Base-by-base conservation (phyloP, 30 jellyfish, hydroid and myxozoan genomes). In the Pseudorhiza aurosa region DNA sequence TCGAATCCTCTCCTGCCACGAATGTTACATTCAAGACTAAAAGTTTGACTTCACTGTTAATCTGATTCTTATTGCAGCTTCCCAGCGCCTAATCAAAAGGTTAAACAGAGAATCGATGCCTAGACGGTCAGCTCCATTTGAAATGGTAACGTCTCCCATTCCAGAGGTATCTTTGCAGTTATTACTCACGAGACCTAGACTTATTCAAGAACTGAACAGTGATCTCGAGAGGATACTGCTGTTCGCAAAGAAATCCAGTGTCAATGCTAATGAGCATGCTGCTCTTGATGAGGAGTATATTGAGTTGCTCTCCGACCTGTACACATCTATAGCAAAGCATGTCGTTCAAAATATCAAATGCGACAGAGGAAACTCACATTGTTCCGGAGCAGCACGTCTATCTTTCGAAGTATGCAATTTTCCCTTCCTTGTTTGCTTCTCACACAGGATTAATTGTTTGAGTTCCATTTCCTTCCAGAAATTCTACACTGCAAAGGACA, bases 321-420 rank as follows among this genome's bases (percentile, higher is more conserved):
- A 84, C 64, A 95, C 81, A 33, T 77, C 53, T 51, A 47, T 78
- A 0, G 18, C 45, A 1, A 59, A 71, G 28, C 81, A 69, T 12
- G 82, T 82, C 17, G 74, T 83, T 21, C 70, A 68, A n/a, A 42
- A 42, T 15, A 55, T 75, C 30, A 83, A 87, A 24, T 90, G 97
- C 69, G 85, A 88, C 62, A 81, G 87, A 30, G 65, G 55, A 39
- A 82, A 62, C 65, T 73, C 59, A 8, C 82, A 55, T 7, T 91
- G 98, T 68, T 25, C 82, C 1, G 96, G 95, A 17, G 88, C 96
- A 2, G 98, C 98, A 4, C 46, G 39, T n/a, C 67, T 76, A 1
- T 56, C 39, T 64, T 40, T 75, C 27, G 40, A 80, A 71, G 97
- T 88, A 40, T 26, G 96, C 35, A 21, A 2, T 67, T 11, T 4